phyloP scores from a whole-genome alignment of 30 jellyfish, hydroid and myxozoan genomes.

The Turritopsis rubra region DNA sequence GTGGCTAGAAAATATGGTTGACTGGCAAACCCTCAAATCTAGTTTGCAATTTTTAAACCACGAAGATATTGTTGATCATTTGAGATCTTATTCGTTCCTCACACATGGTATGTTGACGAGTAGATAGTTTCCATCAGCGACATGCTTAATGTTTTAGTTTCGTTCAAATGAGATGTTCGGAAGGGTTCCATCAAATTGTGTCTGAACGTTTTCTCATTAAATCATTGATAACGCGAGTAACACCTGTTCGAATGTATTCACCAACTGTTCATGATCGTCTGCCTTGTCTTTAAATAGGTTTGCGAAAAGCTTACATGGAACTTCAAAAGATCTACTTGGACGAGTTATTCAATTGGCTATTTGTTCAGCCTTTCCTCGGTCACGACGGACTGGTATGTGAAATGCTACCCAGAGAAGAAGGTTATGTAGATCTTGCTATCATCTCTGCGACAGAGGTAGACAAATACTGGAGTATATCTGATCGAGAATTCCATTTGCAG shows the following conservation, averaged over 20 bases:
- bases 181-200: background rate
- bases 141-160: no score
- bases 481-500: background rate
- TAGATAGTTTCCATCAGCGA: no score
- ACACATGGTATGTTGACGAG: background rate
- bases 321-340: background rate
- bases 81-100: background rate
- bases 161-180: background rate
- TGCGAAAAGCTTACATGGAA: background rate
- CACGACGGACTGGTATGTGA: background rate
- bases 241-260: no score
- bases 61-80: background rate
- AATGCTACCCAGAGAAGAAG: background rate
- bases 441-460: constrained; percentile 1
- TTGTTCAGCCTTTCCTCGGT: background rate
- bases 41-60: background rate
- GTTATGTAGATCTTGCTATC: constrained; percentile 17
- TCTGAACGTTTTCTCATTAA: no score
- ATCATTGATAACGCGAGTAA: no score
- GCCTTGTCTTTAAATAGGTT: background rate
- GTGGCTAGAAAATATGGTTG: background rate
- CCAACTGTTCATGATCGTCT: background rate
- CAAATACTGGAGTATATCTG: constrained; percentile 5
- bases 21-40: background rate
- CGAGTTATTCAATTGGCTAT: background rate